Evolutionary conservation across 1,140 invertebrate species (phyloP), one percentile per base, ranked within the genome.

Genomic region (Cheumatopsyche charites): DNA sequence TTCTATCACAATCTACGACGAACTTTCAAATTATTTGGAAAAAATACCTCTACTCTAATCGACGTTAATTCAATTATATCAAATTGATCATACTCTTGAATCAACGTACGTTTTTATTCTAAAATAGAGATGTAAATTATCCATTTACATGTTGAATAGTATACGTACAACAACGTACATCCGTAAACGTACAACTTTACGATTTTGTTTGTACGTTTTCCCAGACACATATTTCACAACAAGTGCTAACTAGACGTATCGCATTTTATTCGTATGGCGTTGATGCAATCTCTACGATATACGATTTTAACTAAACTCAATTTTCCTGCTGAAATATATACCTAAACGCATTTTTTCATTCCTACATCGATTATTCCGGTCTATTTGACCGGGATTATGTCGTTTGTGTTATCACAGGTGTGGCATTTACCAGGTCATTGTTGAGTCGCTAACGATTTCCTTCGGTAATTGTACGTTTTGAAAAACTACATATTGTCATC

Each of bases 221-320:
- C n/a, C 47, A 52, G 47, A 52, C 47, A 52, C 47, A 52, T 52
- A 52, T 52, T 52, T 52, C 47, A 52, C 19, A 52, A 52, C 47
- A 15, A 17, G 47, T 36, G 19, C 47, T 52, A 7, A 19, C 19
- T 17, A 17, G 47, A 52, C n/a, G 47, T 9, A 1, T 2, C 19
- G 19, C 47, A 17, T 13, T n/a, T 47, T n/a, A 47, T 47, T 7
- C 19, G 47, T 17, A 6, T 4, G 4, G 15, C 13, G 45, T 36
- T 52, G 47, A 52, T 52, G 47, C 47, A 52, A 52, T 52, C 9
- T 1, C 2, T 7, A 1, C 19, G 47, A 52, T 17, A 17, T 52
- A 52, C 19, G 15, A 19, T 17, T 7, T 17, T 52, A 17, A n/a
- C 15, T 0, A 17, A 52, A 52, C 47, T 17, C 7, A 9, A n/a